Percentiles rank a stretch among this genome's conserved stretches.
Conservation (phyloP, 2,113 vertebrate genomes). For the Leucopsar rothschildi region DNA sequence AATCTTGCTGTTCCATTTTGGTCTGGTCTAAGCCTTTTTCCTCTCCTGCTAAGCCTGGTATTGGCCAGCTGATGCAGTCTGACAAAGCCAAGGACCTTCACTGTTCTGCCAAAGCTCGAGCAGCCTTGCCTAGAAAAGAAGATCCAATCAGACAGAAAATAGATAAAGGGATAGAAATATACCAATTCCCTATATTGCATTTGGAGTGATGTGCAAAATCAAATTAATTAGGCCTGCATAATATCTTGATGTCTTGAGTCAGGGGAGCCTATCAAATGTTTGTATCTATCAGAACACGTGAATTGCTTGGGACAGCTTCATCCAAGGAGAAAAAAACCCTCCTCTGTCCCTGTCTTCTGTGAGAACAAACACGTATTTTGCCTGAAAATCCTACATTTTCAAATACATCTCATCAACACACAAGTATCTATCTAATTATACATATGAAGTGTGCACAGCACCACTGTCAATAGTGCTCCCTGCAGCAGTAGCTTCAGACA, state of each 20-base stretch:
- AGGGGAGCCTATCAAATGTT: not conserved
- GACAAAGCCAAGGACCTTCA: not conserved
- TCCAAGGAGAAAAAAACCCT: not conserved
- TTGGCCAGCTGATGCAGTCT: not conserved
- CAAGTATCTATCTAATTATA: not conserved
- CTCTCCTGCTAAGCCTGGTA: not conserved
- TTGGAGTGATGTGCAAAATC: not conserved
- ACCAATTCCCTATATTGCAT: not conserved
- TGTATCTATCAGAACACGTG: not conserved
- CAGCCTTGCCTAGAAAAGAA: not conserved
- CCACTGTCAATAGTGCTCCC: not conserved
- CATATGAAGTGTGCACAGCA: not conserved
- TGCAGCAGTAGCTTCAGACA: not conserved
- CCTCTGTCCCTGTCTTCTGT: not conserved
- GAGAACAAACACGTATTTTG: not conserved
- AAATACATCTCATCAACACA: not conserved
- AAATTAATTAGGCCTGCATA: not conserved
- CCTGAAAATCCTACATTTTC: not conserved
- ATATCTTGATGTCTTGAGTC: not conserved
- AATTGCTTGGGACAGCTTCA: not conserved
- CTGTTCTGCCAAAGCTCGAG: not conserved
- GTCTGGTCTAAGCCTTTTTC: not conserved
- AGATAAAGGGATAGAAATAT: not conserved
- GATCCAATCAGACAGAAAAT: not conserved
- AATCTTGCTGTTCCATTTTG: not conserved